A percentile compares a stretch with the other conserved stretches of the same genome.
phyloP scores from a whole-genome alignment of 2,888 invertebrate genomes.

The Lithophane semibrunnea region DNA sequence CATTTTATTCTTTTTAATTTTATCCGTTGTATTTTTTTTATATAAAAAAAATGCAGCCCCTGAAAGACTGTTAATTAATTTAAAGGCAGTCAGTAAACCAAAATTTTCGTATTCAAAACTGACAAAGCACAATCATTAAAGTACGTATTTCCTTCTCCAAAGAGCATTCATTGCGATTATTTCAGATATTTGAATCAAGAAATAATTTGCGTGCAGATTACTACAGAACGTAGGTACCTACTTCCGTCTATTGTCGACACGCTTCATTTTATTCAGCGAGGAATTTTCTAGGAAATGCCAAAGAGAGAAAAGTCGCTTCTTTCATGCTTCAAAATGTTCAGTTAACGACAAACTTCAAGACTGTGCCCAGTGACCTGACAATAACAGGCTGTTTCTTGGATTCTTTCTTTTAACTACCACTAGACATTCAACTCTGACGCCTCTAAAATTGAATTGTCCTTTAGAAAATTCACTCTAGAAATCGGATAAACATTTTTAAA shows the following conservation, averaged over 20 bases:
- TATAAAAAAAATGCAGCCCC: no score
- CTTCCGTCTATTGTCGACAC: neutral
- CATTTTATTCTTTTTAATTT: neutral
- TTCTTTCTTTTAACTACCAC: slow-evolving; percentile 35
- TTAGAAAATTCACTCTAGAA: slow-evolving; percentile 8
- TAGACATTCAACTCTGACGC: slow-evolving; percentile 30
- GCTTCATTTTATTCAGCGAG: slow-evolving; percentile 18
- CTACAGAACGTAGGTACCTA: slow-evolving; percentile 14
- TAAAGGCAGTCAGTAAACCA: neutral
- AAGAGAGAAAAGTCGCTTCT: slow-evolving; percentile 11
- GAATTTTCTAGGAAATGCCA: slow-evolving; percentile 27
- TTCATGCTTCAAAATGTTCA: slow-evolving; percentile 37
- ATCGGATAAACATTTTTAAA: slow-evolving; percentile 22
- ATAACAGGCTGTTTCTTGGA: slow-evolving; percentile 33
- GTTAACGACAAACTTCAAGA: slow-evolving; percentile 47
- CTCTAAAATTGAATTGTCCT: slow-evolving; percentile 28
- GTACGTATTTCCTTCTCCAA: neutral
- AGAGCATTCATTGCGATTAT: neutral
- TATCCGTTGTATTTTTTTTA: no score
- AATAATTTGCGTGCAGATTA: slow-evolving; percentile 30
- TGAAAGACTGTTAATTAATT: neutral
- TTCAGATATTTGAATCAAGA: slow-evolving; percentile 15
- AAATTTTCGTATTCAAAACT: neutral
- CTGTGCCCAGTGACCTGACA: slow-evolving; percentile 38
- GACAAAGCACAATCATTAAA: neutral